These are phyloP conservation scores for Corythornis leucogaster DNA, from an alignment of 2,797 vertebrate genomes.

Conservation along the genomic window DNA sequence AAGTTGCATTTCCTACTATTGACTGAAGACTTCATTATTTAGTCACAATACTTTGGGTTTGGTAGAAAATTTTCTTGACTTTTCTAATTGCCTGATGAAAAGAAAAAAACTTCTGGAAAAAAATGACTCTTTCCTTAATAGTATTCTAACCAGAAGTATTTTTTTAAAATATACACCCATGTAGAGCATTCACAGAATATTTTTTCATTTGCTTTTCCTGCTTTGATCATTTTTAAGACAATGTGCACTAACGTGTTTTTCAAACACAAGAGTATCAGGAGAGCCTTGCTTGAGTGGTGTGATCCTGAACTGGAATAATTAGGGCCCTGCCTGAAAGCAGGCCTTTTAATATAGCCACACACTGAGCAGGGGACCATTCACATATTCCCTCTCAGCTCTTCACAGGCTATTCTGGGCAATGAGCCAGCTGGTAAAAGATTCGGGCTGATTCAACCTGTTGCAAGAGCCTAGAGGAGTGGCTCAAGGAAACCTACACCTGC, in stretches of 20 bases:
- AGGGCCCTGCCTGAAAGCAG: conserved; percentile 37
- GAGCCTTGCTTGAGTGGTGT: background rate
- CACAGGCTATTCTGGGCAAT: conserved; percentile 52
- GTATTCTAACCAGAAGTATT: conserved; percentile 22
- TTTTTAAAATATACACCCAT: background rate
- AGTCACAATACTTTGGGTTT: background rate
- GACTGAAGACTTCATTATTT: background rate
- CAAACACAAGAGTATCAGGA: conserved; percentile 31
- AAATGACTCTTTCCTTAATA: background rate
- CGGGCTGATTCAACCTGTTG: background rate
- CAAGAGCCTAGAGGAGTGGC: background rate
- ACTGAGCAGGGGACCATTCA: conserved; percentile 40
- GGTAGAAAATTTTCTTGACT: background rate
- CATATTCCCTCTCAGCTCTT: conserved; percentile 28
- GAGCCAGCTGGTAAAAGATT: conserved; percentile 34
- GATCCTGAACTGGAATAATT: conserved; percentile 37
- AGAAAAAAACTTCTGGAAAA: background rate
- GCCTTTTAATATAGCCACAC: conserved; percentile 20
- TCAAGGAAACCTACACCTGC: background rate
- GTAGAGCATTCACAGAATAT: background rate
- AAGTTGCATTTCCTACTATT: background rate
- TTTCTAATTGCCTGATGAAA: conserved; percentile 10
- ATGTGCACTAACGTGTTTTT: background rate
- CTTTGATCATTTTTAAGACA: background rate
- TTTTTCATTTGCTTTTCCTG: background rate